Conservation (phyloP, 2,797 vertebrate genomes). For the Sebastes vulpes region DNA sequence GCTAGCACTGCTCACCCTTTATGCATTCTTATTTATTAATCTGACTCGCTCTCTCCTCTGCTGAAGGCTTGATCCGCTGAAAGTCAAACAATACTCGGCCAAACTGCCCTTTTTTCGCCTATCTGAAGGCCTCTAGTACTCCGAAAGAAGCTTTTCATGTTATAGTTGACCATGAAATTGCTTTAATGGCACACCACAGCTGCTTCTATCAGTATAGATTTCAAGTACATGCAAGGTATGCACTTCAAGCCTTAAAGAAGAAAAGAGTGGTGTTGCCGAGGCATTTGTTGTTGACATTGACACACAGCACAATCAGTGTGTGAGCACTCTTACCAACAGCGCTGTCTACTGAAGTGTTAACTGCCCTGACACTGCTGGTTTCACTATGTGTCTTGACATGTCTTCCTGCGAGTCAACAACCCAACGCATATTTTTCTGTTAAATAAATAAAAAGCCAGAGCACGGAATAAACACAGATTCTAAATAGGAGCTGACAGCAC, state of each 20-base stretch:
- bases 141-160: background rate
- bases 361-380: conserved; percentile 73
- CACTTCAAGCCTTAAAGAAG: background rate
- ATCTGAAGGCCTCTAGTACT: background rate
- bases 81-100: conserved; percentile 62
- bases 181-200: background rate
- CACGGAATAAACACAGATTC: conserved; percentile 67
- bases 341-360: conserved; percentile 76
- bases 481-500: conserved; percentile 80
- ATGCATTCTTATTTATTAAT: conserved; percentile 83
- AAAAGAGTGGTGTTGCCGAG: background rate
- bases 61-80: conserved; percentile 54
- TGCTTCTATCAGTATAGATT: conserved; percentile 5
- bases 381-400: conserved; percentile 63
- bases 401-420: conserved; percentile 67
- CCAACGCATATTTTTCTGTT: conserved; percentile 68
- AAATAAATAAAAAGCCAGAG: conserved; percentile 82
- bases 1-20: conserved; percentile 67
- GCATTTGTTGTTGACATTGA: conserved; percentile 60
- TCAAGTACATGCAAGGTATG: background rate
- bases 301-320: conserved; percentile 62
- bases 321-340: conserved; percentile 47
- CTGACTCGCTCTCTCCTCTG: conserved; percentile 53
- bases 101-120: conserved; percentile 16
- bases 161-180: conserved; percentile 6